These are phyloP conservation scores for Tribolium freemani DNA, from an alignment of 2,888 invertebrate species.

Conservation along the genomic window DNA sequence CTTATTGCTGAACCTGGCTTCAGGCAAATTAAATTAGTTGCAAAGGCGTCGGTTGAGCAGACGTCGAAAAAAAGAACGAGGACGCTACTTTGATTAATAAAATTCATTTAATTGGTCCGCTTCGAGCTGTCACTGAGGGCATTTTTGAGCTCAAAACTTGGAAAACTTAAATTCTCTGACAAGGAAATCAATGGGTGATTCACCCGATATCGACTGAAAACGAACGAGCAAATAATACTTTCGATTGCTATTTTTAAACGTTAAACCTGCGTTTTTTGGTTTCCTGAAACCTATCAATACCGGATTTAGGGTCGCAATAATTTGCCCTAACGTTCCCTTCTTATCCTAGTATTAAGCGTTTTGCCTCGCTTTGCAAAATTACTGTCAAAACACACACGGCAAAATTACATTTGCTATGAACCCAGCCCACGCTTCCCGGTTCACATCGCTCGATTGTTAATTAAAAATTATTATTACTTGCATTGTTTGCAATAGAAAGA, in stretches of 20 bases:
- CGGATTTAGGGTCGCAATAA: conserved; percentile 3
- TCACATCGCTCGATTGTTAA: conserved; percentile 20
- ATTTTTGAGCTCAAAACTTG: too few species aligned
- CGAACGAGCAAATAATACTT: too few species aligned
- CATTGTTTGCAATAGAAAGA: conserved; percentile 16
- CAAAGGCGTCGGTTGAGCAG: conserved; percentile 26
- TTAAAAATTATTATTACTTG: conserved; percentile 24
- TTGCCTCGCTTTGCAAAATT: conserved; percentile 20
- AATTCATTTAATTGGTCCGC: conserved; percentile 10
- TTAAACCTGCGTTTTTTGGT: not conserved
- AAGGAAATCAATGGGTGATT: too few species aligned
- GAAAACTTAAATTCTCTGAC: too few species aligned
- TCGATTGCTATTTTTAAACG: not conserved
- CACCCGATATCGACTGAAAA: too few species aligned
- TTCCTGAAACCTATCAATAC: conserved; percentile 22
- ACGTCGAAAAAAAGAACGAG: conserved; percentile 24
- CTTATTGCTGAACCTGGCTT: conserved; percentile 48
- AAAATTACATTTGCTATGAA: conserved; percentile 9
- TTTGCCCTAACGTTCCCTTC: not conserved
- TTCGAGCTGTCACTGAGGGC: not conserved
- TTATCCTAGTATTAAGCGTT: conserved; percentile 6
- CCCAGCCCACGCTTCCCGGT: not conserved
- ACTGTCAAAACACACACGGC: conserved; percentile 16
- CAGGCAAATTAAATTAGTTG: conserved; percentile 48
- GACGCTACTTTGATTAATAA: conserved; percentile 19